phyloP scores from a whole-genome alignment of 2,888 invertebrate species.

The Flabesymbios commensalis region DNA sequence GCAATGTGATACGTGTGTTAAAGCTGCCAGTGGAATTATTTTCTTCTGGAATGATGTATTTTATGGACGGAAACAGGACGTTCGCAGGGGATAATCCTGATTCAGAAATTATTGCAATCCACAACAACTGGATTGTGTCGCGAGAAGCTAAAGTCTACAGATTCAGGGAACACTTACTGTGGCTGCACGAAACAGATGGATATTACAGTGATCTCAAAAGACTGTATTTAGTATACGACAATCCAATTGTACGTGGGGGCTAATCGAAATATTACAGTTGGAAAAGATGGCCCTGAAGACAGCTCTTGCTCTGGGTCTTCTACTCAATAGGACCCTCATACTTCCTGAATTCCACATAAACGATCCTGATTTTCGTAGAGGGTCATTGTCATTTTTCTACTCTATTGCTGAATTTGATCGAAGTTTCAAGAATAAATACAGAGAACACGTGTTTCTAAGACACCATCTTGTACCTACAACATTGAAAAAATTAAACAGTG shows the following conservation, averaged over 20 bases:
- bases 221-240: constrained; percentile 18
- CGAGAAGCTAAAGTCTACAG: constrained; percentile 21
- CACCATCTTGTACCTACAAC: background rate
- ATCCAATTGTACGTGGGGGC: constrained; percentile 5
- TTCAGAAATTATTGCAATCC: constrained; percentile 6
- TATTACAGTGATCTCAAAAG: constrained; percentile 14
- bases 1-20: too few species aligned
- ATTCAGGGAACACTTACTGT: constrained; percentile 17
- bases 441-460: constrained; percentile 10
- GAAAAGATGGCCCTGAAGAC: background rate
- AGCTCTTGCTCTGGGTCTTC: background rate
- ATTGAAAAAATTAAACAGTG: background rate
- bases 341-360: constrained; percentile 22
- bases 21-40: too few species aligned
- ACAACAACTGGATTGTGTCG: constrained; percentile 27
- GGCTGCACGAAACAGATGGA: constrained; percentile 14
- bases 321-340: constrained; percentile 15
- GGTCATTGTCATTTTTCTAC: background rate
- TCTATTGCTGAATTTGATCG: constrained; percentile 1
- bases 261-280: background rate
- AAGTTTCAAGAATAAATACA: background rate
- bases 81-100: background rate
- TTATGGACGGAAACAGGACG: constrained; percentile 2
- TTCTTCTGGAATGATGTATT: constrained; percentile 19
- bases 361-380: background rate